These are phyloP conservation scores for Rotaria macrura DNA, from an alignment of 2,888 invertebrate genomes.

Conservation along the genomic window DNA sequence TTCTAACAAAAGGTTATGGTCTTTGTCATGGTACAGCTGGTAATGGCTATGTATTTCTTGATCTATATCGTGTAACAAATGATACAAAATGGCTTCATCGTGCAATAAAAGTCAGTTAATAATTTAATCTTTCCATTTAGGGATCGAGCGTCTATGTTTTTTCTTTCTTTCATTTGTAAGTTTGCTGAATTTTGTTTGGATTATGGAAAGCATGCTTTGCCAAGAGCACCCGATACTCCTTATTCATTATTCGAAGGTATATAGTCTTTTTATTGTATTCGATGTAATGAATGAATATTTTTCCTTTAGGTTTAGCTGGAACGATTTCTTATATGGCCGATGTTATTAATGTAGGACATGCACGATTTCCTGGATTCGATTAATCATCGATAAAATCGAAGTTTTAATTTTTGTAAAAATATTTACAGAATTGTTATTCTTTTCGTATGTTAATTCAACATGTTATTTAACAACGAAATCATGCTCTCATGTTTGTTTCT, in stretches of 20 bases:
- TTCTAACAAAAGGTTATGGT: conserved; percentile 71
- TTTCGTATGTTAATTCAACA: too few species aligned
- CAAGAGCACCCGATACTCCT: conserved; percentile 63
- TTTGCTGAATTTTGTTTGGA: conserved; percentile 38
- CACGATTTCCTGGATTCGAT: conserved; percentile 60
- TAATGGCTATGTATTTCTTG: conserved; percentile 71
- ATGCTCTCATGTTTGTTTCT: too few species aligned
- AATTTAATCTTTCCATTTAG: neutral
- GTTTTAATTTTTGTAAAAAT: too few species aligned
- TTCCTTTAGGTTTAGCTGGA: conserved; percentile 57
- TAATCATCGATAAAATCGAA: neutral
- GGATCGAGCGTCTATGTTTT: neutral
- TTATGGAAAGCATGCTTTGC: conserved; percentile 20
- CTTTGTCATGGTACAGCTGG: conserved; percentile 78
- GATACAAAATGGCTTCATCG: conserved; percentile 64
- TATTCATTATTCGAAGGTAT: conserved; percentile 71
- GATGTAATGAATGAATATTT: neutral
- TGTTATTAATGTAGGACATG: conserved; percentile 61
- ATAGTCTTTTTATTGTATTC: too few species aligned
- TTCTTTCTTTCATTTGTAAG: conserved; percentile 36
- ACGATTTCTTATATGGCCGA: conserved; percentile 72
- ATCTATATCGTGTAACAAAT: conserved; percentile 65
- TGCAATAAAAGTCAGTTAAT: conserved; percentile 50
- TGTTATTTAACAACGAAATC: too few species aligned
- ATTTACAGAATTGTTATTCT: too few species aligned